Evolutionary conservation across 2,888 invertebrate genomes (phyloP).

Genomic region (Chironomus tentans): DNA sequence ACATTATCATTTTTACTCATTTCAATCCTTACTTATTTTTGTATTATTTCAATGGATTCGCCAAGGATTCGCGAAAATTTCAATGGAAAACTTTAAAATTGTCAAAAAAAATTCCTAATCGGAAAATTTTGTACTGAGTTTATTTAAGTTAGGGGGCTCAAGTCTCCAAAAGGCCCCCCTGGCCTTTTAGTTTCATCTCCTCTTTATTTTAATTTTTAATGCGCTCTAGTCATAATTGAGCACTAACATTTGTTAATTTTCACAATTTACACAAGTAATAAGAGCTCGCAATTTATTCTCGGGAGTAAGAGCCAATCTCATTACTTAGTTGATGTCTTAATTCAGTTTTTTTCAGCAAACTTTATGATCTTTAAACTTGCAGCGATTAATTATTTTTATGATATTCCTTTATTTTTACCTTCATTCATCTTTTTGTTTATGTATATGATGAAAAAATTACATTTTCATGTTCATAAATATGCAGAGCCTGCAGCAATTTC

Average conservation of each 20-base stretch:
- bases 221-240: no score
- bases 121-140: no score
- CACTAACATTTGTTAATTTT: background rate
- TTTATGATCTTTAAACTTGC: slow-evolving; percentile 8
- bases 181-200: no score
- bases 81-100: no score
- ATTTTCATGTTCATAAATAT: background rate
- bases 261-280: background rate
- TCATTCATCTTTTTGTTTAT: background rate
- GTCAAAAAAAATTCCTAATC: no score
- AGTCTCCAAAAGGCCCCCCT: no score
- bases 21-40: no score
- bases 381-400: slow-evolving; percentile 8
- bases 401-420: background rate
- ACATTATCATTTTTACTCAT: no score
- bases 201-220: no score
- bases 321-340: slow-evolving; percentile 10
- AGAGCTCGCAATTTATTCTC: background rate
- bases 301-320: background rate
- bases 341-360: background rate
- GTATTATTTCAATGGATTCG: no score
- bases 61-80: no score
- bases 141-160: no score
- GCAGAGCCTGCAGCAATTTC: background rate
- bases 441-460: background rate